phyloP scores from a whole-genome alignment of 2,888 invertebrate genomes.

The Tenthredo mesomela region DNA sequence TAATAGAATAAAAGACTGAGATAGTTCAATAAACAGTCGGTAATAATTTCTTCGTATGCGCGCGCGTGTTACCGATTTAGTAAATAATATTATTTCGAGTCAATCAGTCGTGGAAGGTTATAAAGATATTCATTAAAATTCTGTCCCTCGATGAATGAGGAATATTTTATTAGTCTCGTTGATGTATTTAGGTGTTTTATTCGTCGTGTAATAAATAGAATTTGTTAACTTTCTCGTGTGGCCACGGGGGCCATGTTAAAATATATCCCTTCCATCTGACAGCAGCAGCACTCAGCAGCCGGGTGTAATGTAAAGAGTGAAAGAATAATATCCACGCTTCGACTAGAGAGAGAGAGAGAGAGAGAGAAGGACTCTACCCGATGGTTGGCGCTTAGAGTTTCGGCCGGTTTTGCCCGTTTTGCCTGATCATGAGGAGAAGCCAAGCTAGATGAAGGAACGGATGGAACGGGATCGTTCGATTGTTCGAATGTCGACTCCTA shows the following conservation, averaged over 20 bases:
- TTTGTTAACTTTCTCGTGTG: neutral
- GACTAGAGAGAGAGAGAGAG: neutral
- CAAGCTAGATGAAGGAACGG: slow-evolving; percentile 39
- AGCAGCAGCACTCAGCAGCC: too few relatives aligned
- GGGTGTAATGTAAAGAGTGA: neutral
- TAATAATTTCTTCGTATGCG: neutral
- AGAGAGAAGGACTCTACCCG: too few relatives aligned
- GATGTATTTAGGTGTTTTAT: neutral
- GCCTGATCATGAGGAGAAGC: slow-evolving; percentile 12
- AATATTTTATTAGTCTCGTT: neutral
- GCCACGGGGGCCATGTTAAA: slow-evolving; percentile 2
- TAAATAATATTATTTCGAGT: neutral
- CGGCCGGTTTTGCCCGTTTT: neutral
- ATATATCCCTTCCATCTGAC: neutral
- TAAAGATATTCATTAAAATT: neutral
- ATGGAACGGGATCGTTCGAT: slow-evolving; percentile 62
- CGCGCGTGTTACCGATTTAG: neutral
- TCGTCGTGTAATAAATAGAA: neutral
- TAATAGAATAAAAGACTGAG: neutral
- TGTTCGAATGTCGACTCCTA: slow-evolving; percentile 67
- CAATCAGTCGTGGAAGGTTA: neutral
- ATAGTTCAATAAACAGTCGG: neutral
- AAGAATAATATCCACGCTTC: neutral
- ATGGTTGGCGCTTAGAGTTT: neutral
- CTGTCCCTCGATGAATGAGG: neutral